Evolutionary conservation across 1,140 invertebrate genomes (phyloP).

Genomic region (Bombyx mandarina): DNA sequence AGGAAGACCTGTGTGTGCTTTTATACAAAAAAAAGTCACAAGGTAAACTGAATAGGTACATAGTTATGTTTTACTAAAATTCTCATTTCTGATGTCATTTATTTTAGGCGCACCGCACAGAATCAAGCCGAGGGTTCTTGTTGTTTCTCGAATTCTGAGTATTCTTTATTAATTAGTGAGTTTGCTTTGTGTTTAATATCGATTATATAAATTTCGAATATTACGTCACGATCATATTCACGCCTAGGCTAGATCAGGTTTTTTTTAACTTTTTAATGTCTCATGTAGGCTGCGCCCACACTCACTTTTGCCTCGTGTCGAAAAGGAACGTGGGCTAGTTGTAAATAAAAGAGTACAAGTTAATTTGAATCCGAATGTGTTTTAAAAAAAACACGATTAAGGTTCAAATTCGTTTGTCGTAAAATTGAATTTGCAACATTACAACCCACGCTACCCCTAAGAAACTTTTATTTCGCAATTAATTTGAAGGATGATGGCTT

Average conservation of each 20-base stretch:
- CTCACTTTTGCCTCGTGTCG: slow-evolving; percentile 22
- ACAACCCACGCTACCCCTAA: slow-evolving; percentile 34
- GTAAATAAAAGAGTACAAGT: slow-evolving; percentile 27
- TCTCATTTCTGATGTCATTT: too few relatives aligned
- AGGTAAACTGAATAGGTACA: too few relatives aligned
- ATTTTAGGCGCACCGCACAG: too few relatives aligned
- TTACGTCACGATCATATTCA: slow-evolving; percentile 33
- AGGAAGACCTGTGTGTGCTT: too few relatives aligned
- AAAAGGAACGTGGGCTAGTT: slow-evolving; percentile 47
- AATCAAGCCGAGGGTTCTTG: too few relatives aligned
- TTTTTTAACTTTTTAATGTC: slow-evolving; percentile 23
- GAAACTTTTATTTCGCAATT: slow-evolving; percentile 40
- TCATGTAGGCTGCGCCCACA: slow-evolving; percentile 48
- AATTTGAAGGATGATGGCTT: slow-evolving; percentile 33
- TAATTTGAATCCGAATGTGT: slow-evolving; percentile 8
- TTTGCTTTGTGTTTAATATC: too few relatives aligned
- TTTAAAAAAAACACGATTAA: slow-evolving; percentile 13
- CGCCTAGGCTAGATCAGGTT: slow-evolving; percentile 33
- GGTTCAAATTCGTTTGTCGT: slow-evolving; percentile 11
- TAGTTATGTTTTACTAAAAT: too few relatives aligned
- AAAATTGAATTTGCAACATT: slow-evolving; percentile 18
- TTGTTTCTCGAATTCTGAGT: too few relatives aligned
- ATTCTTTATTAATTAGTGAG: too few relatives aligned
- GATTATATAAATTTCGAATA: slow-evolving; percentile 10
- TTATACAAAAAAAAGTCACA: too few relatives aligned